Base-by-base conservation (phyloP, 2,113 vertebrate genomes). In the Erythrolamprus reginae region DNA sequence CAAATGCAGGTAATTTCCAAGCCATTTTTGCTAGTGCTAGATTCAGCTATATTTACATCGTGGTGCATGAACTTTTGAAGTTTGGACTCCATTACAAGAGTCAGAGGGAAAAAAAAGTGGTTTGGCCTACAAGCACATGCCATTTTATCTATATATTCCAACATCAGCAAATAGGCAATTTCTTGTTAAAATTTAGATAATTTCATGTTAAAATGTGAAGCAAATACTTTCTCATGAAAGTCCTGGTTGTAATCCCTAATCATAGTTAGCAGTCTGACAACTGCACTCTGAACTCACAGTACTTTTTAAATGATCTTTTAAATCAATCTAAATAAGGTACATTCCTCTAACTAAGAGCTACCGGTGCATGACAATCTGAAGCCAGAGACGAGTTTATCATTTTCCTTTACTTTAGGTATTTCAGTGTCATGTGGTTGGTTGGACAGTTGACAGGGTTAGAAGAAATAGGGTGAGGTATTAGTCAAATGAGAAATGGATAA, bases 281-380 rank as follows among this genome's bases (percentile, higher is more conserved):
- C 12, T 48, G 23, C 45, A 28, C 48, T 48, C 91, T 92, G 92
- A 38, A 55, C 38, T 92, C 93, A 92, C 90, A 88, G 84, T 45
- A 47, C 33, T 92, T 93, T 91, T 0, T 2, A 89, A 93, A 91
- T 77, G 28, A 50, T 51, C 48, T 84, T 84, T 45, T 2, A 84
- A 50, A 50, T 17, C 83, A 84, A 48, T n/a, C 15, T 26, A 85
- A 50, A 52, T 52, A 19, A 51, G 3, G n/a, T 33, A 17, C 84
- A 52, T 85, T 52, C 7, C 28, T 17, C 28, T 33, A 85, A n/a
- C 28, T 19, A 51, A 50, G 13, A 84, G 83, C 50, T 52, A 85
- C 28, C 28, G 0, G 19, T 42, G 51, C 15, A 55, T 87, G 52
- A 21, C 33, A 33, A 33, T 38, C n/a, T 86, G 84, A 86, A 52